These are phyloP conservation scores for Notarius quadriscutis DNA, from an alignment of 2,113 vertebrate species.

Conservation along the genomic window DNA sequence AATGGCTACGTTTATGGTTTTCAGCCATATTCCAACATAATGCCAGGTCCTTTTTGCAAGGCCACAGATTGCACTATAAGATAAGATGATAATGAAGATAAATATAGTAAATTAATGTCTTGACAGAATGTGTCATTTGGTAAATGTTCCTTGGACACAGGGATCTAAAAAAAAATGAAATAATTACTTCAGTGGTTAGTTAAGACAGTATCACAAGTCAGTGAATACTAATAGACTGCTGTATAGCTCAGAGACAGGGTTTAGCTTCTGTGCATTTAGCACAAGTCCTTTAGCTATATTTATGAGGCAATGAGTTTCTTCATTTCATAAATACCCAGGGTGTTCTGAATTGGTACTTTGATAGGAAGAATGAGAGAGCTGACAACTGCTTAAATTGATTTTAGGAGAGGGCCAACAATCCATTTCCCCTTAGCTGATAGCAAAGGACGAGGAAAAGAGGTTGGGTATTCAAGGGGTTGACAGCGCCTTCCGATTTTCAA, in stretches of 20 bases:
- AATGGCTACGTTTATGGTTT: conserved; percentile 58
- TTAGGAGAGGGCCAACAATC: conserved; percentile 61
- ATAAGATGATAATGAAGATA: conserved; percentile 40
- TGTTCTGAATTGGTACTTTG: conserved; percentile 56
- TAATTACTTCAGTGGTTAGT: conserved; percentile 25
- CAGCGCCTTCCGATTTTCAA: conserved; percentile 57
- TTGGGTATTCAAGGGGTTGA: conserved; percentile 25
- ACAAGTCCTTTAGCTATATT: conserved; percentile 56
- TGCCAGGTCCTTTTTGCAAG: conserved; percentile 55
- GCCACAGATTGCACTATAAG: conserved; percentile 41
- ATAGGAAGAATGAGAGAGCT: conserved; percentile 57
- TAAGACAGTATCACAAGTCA: conserved; percentile 29
- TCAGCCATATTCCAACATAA: conserved; percentile 47
- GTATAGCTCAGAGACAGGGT: neutral
- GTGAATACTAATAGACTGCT: neutral
- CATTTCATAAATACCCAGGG: conserved; percentile 65
- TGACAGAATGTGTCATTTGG: neutral
- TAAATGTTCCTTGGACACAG: conserved; percentile 17
- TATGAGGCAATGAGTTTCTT: conserved; percentile 62
- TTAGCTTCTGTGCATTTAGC: neutral
- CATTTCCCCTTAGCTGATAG: conserved; percentile 64
- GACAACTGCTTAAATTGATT: conserved; percentile 69
- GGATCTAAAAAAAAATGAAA: neutral
- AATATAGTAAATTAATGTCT: conserved; percentile 49
- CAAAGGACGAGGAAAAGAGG: conserved; percentile 46